phyloP scores from a whole-genome alignment of 2,888 invertebrate species.

The Crepidodera aurea region DNA sequence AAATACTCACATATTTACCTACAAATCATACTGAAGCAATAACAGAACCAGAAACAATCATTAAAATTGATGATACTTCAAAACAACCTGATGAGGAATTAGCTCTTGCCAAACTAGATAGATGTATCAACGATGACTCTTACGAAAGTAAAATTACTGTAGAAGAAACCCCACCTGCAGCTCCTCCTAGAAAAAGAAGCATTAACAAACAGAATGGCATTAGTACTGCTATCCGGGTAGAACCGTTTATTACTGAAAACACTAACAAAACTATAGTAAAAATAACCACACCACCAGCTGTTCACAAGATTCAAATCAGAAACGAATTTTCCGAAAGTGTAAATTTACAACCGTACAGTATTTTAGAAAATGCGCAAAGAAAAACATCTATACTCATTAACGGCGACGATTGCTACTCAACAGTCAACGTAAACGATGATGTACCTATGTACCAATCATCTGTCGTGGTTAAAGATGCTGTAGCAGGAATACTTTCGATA shows the following conservation, averaged over 20 bases:
- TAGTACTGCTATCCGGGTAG: conserved; percentile 42
- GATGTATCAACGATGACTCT: conserved; percentile 24
- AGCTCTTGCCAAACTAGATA: conserved; percentile 32
- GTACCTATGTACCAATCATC: conserved; percentile 77
- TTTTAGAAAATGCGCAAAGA: conserved; percentile 57
- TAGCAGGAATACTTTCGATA: conserved; percentile 38
- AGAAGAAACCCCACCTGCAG: conserved; percentile 52
- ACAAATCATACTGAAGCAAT: neutral
- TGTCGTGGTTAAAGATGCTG: conserved; percentile 72
- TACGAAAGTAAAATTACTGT: conserved; percentile 11
- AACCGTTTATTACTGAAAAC: conserved; percentile 40
- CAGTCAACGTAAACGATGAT: conserved; percentile 75
- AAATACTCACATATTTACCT: neutral
- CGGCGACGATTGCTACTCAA: conserved; percentile 78
- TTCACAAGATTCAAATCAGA: conserved; percentile 66
- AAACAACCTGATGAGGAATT: conserved; percentile 26
- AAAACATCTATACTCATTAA: conserved; percentile 78
- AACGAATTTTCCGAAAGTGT: conserved; percentile 59
- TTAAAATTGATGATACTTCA: neutral
- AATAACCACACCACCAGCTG: conserved; percentile 59
- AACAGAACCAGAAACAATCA: neutral
- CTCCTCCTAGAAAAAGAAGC: conserved; percentile 59
- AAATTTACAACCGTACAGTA: conserved; percentile 50
- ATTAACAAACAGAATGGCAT: conserved; percentile 54
- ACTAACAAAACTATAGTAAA: conserved; percentile 62